Base-by-base conservation (phyloP, 2,888 invertebrate genomes). In the Ypsolopha scabrella region DNA sequence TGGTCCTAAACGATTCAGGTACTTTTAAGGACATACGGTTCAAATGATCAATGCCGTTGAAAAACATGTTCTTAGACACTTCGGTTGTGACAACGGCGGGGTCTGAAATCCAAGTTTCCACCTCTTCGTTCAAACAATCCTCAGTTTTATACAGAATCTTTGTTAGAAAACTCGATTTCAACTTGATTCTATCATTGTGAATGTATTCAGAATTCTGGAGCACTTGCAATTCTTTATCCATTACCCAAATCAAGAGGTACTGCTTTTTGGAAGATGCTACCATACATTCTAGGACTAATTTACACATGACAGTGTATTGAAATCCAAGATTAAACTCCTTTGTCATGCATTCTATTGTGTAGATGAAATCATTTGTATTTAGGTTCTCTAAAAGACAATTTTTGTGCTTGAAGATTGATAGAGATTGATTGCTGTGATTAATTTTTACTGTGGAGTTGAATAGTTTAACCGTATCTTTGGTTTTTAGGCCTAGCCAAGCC, bases 41-140 rank as follows among this genome's bases (percentile, higher is more conserved):
- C 56, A 91, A 79, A 77, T 90, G 87, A 41, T 85, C 80, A 10
- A 89, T 58, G 1, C 89, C 83, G 7, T 74, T 75, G 37, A 67
- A 61, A 61, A 90, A 88, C 90, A 90, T 90, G 38, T 74, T 79
- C 60, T 89, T 89, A 0, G 90, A 90, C 57, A 90, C 80, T 55
- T 88, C 86, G 0, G 89, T 73, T 1, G 72, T 72, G 24, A 81
- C 83, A 37, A 88, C 86, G n/a, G 71, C 75, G 0, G 85, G 73
- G 64, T 90, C 89, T 0, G 87, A 70, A 37, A 82, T 56, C 90
- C 90, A 90, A 1, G 73, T 60, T 51, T 83, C 78, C 1, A 89
- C 82, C 10, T 85, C 72, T 1, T 80, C 77, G 35, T 81, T 86
- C 57, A 76, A 58, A 14, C 71, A 67, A 44, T 68, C 60, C 51